Conservation (phyloP, 2,797 vertebrate species). For the Etheostoma nigrum region DNA sequence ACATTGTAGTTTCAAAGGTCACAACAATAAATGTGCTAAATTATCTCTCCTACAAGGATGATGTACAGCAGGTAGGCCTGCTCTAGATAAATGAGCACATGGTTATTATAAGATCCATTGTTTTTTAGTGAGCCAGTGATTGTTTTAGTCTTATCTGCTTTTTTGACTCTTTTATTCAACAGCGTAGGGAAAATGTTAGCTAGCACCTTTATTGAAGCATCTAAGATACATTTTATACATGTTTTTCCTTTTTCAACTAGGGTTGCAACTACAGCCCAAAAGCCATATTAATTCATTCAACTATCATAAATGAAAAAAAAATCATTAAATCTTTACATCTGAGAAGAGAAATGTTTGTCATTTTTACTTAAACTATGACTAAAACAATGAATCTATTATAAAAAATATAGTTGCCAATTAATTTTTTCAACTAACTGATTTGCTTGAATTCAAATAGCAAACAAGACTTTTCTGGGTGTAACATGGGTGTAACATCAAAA, state of each 20-base stretch:
- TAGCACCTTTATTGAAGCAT: neutral
- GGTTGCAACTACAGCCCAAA: neutral
- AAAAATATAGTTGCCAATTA: neutral
- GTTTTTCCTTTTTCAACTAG: neutral
- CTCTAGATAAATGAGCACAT: neutral
- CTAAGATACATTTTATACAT: neutral
- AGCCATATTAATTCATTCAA: neutral
- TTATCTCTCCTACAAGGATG: neutral
- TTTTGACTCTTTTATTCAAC: neutral
- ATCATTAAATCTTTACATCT: neutral
- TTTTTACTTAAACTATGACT: no score
- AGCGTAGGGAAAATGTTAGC: neutral
- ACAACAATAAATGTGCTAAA: constrained; percentile 6
- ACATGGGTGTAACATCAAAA: neutral
- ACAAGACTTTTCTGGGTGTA: neutral
- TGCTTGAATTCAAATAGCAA: neutral
- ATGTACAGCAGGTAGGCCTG: neutral
- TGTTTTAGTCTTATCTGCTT: neutral
- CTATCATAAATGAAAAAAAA: neutral
- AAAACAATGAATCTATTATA: neutral
- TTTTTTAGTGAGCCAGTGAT: neutral
- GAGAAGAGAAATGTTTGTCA: neutral
- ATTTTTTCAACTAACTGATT: neutral
- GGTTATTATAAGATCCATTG: neutral
- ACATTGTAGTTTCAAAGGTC: constrained; percentile 22